Evolutionary conservation across 2,888 invertebrate genomes (phyloP), one percentile per base, ranked within the genome.

Genomic region (Drosophila mulleri): DNA sequence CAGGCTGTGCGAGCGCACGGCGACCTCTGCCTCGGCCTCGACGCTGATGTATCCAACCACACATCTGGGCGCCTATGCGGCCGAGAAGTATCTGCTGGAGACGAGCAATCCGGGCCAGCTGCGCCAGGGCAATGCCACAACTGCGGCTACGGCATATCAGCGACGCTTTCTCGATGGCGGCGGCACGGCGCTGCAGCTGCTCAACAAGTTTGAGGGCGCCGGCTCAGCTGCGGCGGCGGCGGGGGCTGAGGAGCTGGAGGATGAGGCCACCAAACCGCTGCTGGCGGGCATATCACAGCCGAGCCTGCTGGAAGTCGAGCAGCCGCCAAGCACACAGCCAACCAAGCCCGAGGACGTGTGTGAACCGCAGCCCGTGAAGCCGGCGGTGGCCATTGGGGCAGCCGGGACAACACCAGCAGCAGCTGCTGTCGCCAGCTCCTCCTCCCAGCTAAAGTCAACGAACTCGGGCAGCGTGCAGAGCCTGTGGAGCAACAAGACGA

Each of bases 1-100:
- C 83, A 94, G 95, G 60, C 92, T 95, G 18, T 95, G 95, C 88
- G 95, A 95, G 83, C 86, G 93, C 11, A 92, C 29, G 29, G 29
- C 29, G 8, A 29, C 7, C 29, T 2, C 48, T 4, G 18, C 32
- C 18, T 52, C 1, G 75, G 11, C 83, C 1, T 79, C 86, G 6
- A 89, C 86, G 7, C 73, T 90, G 60, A 86, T 87, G 87, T 87
- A 87, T 67, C 86, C 86, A 6, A 88, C 91, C 20, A 87, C 91
- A 14, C 80, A 90, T 47, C 57, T 91, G 78, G 90, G 90, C 8
- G 78, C 89, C 9, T 89, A 89, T 70, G 89, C 85, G 0, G 82
- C 82, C 0, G 89, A 89, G 29, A 89, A 91, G 35, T 89, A 91
- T 76, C 64, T 90, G 56, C 69, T 91, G 59, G 91, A 89, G 77